These are phyloP conservation scores for Sebastes wilsoni DNA, from an alignment of 2,797 vertebrate species.

Conservation along the genomic window DNA sequence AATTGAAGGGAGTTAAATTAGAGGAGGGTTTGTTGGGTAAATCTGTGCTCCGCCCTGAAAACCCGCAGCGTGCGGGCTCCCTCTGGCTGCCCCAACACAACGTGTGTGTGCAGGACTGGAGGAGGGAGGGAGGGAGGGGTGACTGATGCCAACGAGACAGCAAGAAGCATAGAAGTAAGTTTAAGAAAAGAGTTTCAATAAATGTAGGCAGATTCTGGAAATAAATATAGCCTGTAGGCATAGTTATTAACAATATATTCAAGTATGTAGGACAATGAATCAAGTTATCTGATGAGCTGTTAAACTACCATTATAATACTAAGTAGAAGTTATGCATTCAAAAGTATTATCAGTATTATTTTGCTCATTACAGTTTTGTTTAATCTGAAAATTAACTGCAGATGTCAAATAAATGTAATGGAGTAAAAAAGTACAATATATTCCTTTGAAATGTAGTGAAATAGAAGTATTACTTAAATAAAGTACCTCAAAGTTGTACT, in stretches of 20 bases:
- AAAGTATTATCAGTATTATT: neutral
- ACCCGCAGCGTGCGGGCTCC: conserved; percentile 69
- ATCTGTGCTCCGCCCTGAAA: conserved; percentile 50
- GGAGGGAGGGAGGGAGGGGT: neutral
- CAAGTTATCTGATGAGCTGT: neutral
- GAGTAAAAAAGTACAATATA: neutral
- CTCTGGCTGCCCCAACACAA: conserved; percentile 66
- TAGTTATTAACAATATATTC: neutral
- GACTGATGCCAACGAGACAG: neutral
- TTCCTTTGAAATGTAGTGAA: neutral
- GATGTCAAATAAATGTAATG: neutral
- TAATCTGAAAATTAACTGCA: neutral
- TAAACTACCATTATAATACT: neutral
- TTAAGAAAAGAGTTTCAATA: neutral
- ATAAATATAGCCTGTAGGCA: neutral
- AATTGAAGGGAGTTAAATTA: conserved; percentile 9
- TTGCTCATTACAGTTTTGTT: neutral
- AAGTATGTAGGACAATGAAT: neutral
- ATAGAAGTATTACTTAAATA: neutral
- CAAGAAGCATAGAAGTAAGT: rapidly evolving
- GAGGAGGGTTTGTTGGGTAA: conserved; percentile 53
- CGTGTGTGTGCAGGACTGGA: neutral
- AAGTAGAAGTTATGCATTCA: neutral
- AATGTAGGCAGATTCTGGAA: neutral
- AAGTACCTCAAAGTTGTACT: neutral